These are phyloP conservation scores for Drosophila bunnanda DNA, from an alignment of 2,888 invertebrate genomes.

Conservation along the genomic window DNA sequence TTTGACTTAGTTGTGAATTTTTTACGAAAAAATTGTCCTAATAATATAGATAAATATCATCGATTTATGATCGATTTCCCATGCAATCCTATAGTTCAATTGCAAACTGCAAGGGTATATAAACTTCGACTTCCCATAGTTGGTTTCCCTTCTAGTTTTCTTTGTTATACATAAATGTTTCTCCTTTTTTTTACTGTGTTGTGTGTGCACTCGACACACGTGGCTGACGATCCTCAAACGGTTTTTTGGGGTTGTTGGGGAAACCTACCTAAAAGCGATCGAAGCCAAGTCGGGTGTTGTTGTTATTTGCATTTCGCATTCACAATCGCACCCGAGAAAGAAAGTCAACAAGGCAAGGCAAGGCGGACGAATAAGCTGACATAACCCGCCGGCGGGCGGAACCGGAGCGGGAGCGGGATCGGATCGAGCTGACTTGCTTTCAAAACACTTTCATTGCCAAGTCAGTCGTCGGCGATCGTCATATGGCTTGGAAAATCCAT, in stretches of 20 bases:
- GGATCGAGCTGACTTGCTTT: conserved; percentile 37
- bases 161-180: conserved; percentile 3
- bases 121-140: too few species aligned
- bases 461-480: conserved; percentile 37
- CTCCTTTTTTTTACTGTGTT: background rate
- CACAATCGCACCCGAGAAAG: conserved; percentile 54
- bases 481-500: conserved; percentile 64
- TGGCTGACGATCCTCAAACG: conserved; percentile 57
- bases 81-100: too few species aligned
- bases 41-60: too few species aligned
- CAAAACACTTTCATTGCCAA: conserved; percentile 68
- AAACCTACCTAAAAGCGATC: conserved; percentile 7
- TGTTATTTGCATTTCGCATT: conserved; percentile 65
- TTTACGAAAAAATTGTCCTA: too few species aligned
- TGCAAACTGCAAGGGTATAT: too few species aligned
- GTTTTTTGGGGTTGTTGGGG: conserved; percentile 15
- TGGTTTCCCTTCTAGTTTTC: background rate
- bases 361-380: conserved; percentile 50
- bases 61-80: too few species aligned
- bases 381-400: conserved; percentile 51
- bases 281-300: conserved; percentile 37
- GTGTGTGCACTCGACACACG: conserved; percentile 49
- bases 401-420: conserved; percentile 6
- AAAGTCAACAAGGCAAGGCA: conserved; percentile 70
- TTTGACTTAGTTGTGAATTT: too few species aligned